These are phyloP conservation scores for Andrena praecox DNA, from an alignment of 2,888 invertebrate species.

Conservation along the genomic window DNA sequence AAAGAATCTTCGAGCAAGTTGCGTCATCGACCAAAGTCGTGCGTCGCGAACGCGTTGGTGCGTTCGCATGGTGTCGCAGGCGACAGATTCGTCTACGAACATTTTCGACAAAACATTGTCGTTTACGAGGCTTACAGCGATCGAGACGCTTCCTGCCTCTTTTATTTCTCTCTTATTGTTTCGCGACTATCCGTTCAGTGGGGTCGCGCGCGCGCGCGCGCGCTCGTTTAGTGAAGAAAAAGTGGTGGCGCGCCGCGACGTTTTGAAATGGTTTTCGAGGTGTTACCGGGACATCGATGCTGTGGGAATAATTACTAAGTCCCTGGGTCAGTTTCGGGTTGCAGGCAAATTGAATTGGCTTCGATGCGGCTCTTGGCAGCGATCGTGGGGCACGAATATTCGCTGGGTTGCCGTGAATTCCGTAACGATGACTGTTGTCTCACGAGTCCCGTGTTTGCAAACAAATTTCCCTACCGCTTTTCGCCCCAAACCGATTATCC, in stretches of 20 bases:
- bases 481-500: neutral
- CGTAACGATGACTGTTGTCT: slow-evolving; percentile 20
- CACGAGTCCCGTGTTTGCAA: slow-evolving; percentile 58
- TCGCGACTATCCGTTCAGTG: slow-evolving; percentile 1
- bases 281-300: neutral
- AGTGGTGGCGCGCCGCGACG: neutral
- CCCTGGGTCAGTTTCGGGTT: slow-evolving; percentile 32
- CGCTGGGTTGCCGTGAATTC: slow-evolving; percentile 48
- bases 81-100: slow-evolving; percentile 6
- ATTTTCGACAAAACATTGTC: slow-evolving; percentile 17
- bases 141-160: neutral
- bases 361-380: slow-evolving; percentile 53
- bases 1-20: slow-evolving; percentile 22
- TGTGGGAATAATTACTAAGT: slow-evolving; percentile 45
- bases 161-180: neutral
- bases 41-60: slow-evolving; percentile 14
- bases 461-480: slow-evolving; percentile 53
- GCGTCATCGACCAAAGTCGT: slow-evolving; percentile 44
- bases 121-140: neutral
- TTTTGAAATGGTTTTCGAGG: neutral
- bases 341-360: slow-evolving; percentile 63
- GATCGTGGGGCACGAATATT: slow-evolving; percentile 47
- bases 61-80: neutral
- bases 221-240: neutral
- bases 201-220: neutral